Base-by-base conservation (phyloP, 2,888 invertebrate species). In the Ctena decussata region DNA sequence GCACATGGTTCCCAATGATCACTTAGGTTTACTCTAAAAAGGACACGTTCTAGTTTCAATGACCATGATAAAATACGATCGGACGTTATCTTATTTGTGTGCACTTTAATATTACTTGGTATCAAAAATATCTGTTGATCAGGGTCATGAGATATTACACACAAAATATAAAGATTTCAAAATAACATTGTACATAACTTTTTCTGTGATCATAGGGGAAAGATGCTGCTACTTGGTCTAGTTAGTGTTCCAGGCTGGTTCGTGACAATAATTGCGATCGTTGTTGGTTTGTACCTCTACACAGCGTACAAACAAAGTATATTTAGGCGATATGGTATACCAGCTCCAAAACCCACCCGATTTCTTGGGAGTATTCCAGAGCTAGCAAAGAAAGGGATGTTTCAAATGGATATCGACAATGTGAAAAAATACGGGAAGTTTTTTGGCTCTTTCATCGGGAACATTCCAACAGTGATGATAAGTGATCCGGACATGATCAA, bases 401-500 rank as follows among this genome's bases (percentile, higher is more conserved):
- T 84, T 39, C 69, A 77, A 37, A 74, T 76, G 24, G 87, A 84
- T 44, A n/a, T 69, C 18, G 49, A 77, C 24, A 39, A 77, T 21
- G 76, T 87, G 30, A 35, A 71, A 37, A 11, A 80, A 69, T 77
- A 82, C 75, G 87, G 87, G 24, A 69, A 46, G n/a, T 73, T 85
- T n/a, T 83, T 77, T 65, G 85, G 87, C 0, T 65, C 81, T 0
- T 87, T 81, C 73, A 41, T 87, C 5, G 87, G 87, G n/a, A 87
- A 80, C 44, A 77, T 79, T 8, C 90, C 90, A 0, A 82, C 80
- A 6, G 44, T 91, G 12, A 65, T 86, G 30, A 82, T 91, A 1
- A 69, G 87, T 21, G 90, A 91, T 72, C 89, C 90, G 18, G 82
- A 85, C 0, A 84, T 89, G 77, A 83, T 91, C 3, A 86, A 87